A percentile compares a stretch with the other conserved stretches of the same genome.
phyloP scores from a whole-genome alignment of 1,140 invertebrate genomes.

The Scaptodrosophila lebanonensis region DNA sequence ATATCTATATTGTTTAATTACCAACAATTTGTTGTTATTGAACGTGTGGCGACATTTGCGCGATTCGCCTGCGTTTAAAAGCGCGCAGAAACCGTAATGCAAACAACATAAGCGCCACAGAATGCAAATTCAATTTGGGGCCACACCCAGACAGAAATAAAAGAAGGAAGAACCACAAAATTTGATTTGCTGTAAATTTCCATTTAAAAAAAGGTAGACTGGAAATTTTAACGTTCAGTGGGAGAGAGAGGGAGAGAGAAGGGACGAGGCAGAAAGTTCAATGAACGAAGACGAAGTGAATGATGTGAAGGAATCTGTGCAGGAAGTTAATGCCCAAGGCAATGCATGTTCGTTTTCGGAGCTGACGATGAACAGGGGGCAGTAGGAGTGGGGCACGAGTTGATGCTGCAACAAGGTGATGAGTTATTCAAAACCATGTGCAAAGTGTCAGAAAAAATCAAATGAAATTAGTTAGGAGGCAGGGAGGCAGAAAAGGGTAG shows the following conservation, averaged over 20 bases:
- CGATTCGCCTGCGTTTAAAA: slow-evolving; percentile 2
- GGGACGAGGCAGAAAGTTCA: slow-evolving; percentile 37
- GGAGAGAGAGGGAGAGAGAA: slow-evolving; percentile 24
- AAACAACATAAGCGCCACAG: not conserved
- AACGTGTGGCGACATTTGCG: not conserved
- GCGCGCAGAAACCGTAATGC: not conserved
- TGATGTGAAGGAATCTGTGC: too few relatives aligned
- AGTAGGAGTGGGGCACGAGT: slow-evolving; percentile 15
- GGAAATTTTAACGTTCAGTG: slow-evolving; percentile 13
- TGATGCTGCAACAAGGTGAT: slow-evolving; percentile 52
- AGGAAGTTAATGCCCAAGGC: slow-evolving; percentile 52
- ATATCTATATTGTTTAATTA: slow-evolving; percentile 35
- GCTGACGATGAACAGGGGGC: slow-evolving; percentile 42
- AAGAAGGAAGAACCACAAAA: not conserved
- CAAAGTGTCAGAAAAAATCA: slow-evolving; percentile 68
- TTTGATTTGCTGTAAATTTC: slow-evolving; percentile 8
- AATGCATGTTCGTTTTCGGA: slow-evolving; percentile 24
- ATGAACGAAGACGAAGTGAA: slow-evolving; percentile 37
- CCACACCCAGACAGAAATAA: too few relatives aligned
- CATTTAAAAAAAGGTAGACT: slow-evolving; percentile 5
- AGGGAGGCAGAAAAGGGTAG: not conserved
- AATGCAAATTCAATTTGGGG: slow-evolving; percentile 29
- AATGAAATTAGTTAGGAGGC: slow-evolving; percentile 57
- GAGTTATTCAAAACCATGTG: slow-evolving; percentile 69
- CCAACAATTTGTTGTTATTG: slow-evolving; percentile 5